These are phyloP conservation scores for Scolopax mira DNA, from an alignment of 2,113 vertebrate species.

Conservation along the genomic window DNA sequence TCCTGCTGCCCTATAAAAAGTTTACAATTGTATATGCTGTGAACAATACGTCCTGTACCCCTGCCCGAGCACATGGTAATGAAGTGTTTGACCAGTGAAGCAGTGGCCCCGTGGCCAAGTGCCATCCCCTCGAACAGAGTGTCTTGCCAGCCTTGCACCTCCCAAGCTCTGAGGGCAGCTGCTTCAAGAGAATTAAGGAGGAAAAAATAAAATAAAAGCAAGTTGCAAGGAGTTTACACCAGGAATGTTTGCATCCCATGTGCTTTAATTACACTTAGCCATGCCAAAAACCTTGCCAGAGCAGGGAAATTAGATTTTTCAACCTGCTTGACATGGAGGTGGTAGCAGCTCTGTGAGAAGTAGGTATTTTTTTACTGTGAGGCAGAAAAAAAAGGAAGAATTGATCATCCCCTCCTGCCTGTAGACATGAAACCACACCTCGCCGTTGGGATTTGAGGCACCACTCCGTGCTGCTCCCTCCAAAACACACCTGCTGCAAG, in stretches of 20 bases:
- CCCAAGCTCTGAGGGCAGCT: background rate
- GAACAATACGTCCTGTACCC: background rate
- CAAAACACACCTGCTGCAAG: background rate
- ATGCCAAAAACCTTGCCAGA: fast-evolving
- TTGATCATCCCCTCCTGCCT: background rate
- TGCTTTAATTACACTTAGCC: too few relatives aligned
- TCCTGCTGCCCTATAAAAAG: background rate
- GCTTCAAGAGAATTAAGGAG: background rate
- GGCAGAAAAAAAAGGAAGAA: background rate
- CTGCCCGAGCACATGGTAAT: background rate
- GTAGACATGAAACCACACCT: background rate
- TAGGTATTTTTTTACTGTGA: too few relatives aligned
- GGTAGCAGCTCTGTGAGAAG: background rate
- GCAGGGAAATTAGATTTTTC: background rate
- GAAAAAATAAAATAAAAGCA: background rate
- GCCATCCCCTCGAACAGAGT: background rate
- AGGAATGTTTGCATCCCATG: fast-evolving
- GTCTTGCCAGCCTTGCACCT: background rate
- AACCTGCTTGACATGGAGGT: background rate
- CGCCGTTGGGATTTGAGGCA: background rate
- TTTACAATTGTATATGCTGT: background rate
- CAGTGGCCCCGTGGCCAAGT: background rate
- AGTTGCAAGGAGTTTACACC: background rate
- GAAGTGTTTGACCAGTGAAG: conserved; percentile 1
- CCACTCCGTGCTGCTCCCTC: background rate